Percentiles rank a stretch among this genome's conserved stretches.
These are phyloP conservation scores for Archilochus colubris DNA, from an alignment of 2,113 vertebrate species.

Conservation along the genomic window DNA sequence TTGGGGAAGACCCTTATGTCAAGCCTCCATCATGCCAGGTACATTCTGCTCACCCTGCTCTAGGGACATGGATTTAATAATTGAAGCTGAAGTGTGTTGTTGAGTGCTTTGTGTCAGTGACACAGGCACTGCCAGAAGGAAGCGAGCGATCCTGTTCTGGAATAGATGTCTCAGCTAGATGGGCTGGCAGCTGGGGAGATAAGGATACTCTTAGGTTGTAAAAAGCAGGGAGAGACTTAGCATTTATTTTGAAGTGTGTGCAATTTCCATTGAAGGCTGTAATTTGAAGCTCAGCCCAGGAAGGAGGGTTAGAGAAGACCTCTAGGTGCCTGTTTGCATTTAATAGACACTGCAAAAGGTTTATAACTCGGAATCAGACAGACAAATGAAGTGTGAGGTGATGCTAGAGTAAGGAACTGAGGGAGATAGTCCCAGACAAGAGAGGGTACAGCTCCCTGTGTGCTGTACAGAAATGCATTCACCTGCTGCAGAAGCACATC, in stretches of 20 bases:
- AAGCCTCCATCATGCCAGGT: accelerated
- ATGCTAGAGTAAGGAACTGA: neutral
- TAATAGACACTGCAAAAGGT: neutral
- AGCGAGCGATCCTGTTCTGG: neutral
- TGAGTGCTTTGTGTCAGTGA: neutral
- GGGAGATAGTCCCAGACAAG: accelerated
- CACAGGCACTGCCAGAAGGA: neutral
- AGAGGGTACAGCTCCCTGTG: accelerated
- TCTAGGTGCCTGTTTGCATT: neutral
- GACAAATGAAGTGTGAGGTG: neutral
- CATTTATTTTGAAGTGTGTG: neutral
- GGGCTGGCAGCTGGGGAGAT: neutral
- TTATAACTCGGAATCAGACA: neutral
- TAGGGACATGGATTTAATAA: neutral
- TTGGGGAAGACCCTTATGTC: neutral
- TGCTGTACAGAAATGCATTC: neutral
- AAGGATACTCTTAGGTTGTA: neutral
- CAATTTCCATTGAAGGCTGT: neutral
- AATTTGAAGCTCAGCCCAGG: neutral
- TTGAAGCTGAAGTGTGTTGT: neutral
- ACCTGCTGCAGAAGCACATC: neutral
- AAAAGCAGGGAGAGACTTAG: neutral
- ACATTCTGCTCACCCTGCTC: neutral
- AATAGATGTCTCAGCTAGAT: neutral
- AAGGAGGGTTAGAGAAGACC: neutral